These are phyloP conservation scores for Lates calcarifer DNA, from an alignment of 2,113 vertebrate genomes.

Conservation along the genomic window DNA sequence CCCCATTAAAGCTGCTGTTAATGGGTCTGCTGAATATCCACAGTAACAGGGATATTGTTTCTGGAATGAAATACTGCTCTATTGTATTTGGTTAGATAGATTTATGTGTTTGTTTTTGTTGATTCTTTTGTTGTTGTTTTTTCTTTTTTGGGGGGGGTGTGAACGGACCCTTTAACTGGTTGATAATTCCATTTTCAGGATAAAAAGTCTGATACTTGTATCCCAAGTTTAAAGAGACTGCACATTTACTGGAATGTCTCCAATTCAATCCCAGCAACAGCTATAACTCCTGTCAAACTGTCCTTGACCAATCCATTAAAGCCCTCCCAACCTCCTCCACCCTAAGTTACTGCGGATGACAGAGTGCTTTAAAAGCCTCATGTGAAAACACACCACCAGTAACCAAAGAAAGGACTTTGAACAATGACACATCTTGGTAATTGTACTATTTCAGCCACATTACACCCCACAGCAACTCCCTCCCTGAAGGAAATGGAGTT, in stretches of 20 bases:
- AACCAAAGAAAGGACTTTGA: slow-evolving; percentile 20
- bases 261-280: not conserved
- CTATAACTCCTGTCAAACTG: slow-evolving; percentile 30
- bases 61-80: not conserved
- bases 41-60: not conserved
- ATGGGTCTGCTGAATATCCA: not conserved
- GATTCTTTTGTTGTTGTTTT: not conserved
- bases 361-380: slow-evolving; percentile 28
- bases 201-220: not conserved
- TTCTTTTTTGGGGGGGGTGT: not conserved
- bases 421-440: slow-evolving; percentile 50
- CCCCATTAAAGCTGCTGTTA: not conserved
- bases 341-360: not conserved
- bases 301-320: slow-evolving; percentile 41
- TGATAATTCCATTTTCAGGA: not conserved
- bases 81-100: not conserved
- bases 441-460: slow-evolving; percentile 45
- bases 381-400: slow-evolving; percentile 14
- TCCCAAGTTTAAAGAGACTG: not conserved
- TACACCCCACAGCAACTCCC: slow-evolving; percentile 15
- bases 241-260: not conserved
- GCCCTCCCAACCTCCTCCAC: not conserved
- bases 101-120: no score
- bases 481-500: slow-evolving; percentile 48
- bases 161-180: not conserved